phyloP scores from a whole-genome alignment of 2,888 invertebrate species.

The Cheilosia variabilis region DNA sequence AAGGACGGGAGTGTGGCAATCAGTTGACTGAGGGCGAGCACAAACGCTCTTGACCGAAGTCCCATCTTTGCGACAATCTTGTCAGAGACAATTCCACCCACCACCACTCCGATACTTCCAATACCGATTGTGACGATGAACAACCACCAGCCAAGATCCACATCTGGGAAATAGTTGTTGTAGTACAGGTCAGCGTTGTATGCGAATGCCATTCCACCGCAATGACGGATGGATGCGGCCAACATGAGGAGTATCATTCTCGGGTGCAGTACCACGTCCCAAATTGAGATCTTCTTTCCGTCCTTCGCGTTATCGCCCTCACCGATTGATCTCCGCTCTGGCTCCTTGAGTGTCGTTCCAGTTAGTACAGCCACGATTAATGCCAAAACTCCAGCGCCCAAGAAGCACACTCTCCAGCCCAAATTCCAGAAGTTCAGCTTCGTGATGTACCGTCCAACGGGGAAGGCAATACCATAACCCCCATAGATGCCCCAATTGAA shows the following conservation, averaged over 20 bases:
- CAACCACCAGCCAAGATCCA: constrained; percentile 95
- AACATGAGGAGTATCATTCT: constrained; percentile 91
- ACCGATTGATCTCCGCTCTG: constrained; percentile 90
- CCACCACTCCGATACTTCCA: constrained; percentile 88
- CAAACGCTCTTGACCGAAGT: constrained; percentile 90
- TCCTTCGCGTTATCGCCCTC: constrained; percentile 85
- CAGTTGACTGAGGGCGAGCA: constrained; percentile 92
- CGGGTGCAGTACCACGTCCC: constrained; percentile 91
- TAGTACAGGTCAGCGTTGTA: constrained; percentile 96
- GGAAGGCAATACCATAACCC: constrained; percentile 96
- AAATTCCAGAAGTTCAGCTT: constrained; percentile 89
- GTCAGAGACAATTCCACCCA: constrained; percentile 91
- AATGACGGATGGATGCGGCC: constrained; percentile 95
- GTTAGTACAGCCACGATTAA: constrained; percentile 89
- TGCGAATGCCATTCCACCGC: constrained; percentile 95
- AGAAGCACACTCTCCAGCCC: constrained; percentile 93
- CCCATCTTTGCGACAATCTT: constrained; percentile 95
- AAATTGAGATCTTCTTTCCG: constrained; percentile 86
- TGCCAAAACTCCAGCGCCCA: constrained; percentile 91
- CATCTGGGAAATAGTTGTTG: constrained; percentile 93
- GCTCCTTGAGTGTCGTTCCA: constrained; percentile 90
- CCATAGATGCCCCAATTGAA: constrained; percentile 99
- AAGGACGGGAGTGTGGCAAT: constrained; percentile 93
- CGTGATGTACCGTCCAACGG: constrained; percentile 94
- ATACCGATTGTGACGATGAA: constrained; percentile 94